Evolutionary conservation across 2,888 invertebrate genomes (phyloP).

Genomic region (Pelosia muscerda): DNA sequence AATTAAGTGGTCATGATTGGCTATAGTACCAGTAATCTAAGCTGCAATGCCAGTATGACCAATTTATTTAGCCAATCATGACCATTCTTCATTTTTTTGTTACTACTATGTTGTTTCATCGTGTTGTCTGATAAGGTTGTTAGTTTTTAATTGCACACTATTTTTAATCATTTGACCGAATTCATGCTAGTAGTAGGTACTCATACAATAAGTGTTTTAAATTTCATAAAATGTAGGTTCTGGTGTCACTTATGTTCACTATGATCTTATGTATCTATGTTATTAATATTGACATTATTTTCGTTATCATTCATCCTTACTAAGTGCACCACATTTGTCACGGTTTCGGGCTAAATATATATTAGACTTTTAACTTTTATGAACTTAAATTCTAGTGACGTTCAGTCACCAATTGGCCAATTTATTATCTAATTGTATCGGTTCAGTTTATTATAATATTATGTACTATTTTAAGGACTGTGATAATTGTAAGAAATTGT

Average conservation of each 20-base stretch:
- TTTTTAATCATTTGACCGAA: background rate
- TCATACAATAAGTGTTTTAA: background rate
- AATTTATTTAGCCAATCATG: background rate
- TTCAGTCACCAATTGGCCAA: conserved; percentile 19
- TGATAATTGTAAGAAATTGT: conserved; percentile 60
- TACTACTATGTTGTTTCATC: background rate
- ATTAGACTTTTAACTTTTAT: background rate
- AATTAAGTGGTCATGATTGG: background rate
- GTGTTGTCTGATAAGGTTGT: background rate
- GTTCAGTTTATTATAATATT: conserved; percentile 21
- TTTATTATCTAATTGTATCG: conserved; percentile 42
- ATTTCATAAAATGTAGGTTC: no score
- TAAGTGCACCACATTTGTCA: background rate
- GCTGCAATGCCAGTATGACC: background rate
- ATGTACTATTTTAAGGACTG: conserved; percentile 53
- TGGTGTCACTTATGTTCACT: background rate
- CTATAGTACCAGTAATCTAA: background rate
- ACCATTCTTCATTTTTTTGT: background rate
- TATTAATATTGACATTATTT: background rate
- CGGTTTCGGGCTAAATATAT: conserved; percentile 2
- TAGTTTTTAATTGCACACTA: background rate
- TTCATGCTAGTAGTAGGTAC: background rate
- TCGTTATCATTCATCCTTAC: background rate
- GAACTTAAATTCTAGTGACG: conserved; percentile 2
- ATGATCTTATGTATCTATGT: background rate